Evolutionary conservation across 1,140 invertebrate species (phyloP), one percentile per base, ranked within the genome.

Genomic region (Nautilus pompilius): DNA sequence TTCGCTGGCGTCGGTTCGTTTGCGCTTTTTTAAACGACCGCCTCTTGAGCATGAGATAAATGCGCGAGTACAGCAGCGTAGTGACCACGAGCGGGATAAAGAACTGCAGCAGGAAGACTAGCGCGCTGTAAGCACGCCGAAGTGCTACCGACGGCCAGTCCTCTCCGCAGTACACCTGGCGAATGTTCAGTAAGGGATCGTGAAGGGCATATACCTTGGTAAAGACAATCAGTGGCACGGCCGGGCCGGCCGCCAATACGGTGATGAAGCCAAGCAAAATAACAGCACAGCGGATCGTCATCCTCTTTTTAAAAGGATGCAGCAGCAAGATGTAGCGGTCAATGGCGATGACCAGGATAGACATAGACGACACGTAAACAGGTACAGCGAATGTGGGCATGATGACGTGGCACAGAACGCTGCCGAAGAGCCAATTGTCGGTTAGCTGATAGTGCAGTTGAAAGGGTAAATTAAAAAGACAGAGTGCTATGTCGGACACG

Each of bases 401-500:
- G 60, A 80, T 71, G 1, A 79, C 72, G 30, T 72, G 70, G 59
- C 81, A 83, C 62, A 81, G 58, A 2, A 71, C 58, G 8, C 62
- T 34, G 4, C 80, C 80, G 62, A 98, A 97, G 0, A 93, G 86
- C 96, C 96, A 98, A 56, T 75, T 68, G 63, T 89, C 89, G 68
- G 92, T 86, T 75, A 95, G 93, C 3, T 92, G 93, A 81, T 98
- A 97, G 5, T 96, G 83, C 0, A 83, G 75, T 46, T 82, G 80
- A 54, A 83, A 71, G 36, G 82, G 96, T 17, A 98, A 91, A 3
- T 93, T 93, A 71, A 98, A 88, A 2, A 91, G 85, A 77, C 95
- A 98, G 32, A 99, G 84, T 1, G 98, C 79, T 55, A 99, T 92
- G 79, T 99, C 96, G 17, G 94, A 95, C 26, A 98, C 81, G 0